A percentile compares a stretch with the other conserved stretches of the same genome.
Evolutionary conservation across 2,113 vertebrate species (phyloP).

Genomic region (Nothoprocta perdicaria): DNA sequence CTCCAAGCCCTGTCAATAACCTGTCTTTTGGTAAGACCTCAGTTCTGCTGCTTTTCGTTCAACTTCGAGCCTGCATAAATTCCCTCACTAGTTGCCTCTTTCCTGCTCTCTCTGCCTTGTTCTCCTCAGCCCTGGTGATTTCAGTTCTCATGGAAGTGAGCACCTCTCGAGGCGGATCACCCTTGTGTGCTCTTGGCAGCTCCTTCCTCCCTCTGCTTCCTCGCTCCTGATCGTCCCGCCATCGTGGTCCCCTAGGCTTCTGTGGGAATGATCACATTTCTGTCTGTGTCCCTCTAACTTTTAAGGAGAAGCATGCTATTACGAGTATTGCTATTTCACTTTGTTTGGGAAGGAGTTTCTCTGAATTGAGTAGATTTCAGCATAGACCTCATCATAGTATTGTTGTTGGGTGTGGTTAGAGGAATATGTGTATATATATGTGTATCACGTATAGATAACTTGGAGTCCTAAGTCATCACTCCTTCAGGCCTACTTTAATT

Average conservation of each 20-base stretch:
- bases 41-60: not conserved
- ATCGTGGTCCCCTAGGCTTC: rapidly evolving
- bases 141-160: not conserved
- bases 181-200: not conserved
- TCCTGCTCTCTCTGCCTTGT: not conserved
- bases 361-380: not conserved
- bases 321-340: not conserved
- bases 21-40: not conserved
- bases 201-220: not conserved
- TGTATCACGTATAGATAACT: not conserved
- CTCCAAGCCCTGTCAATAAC: not conserved
- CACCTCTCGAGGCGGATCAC: not conserved
- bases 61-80: not conserved
- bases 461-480: not conserved
- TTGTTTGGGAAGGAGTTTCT: not conserved
- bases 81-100: rapidly evolving
- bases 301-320: rapidly evolving
- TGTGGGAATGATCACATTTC: not conserved
- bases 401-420: not conserved
- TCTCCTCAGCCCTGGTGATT: not conserved
- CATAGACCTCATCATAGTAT: rapidly evolving
- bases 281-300: not conserved
- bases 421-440: not conserved
- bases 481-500: not conserved
- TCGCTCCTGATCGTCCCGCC: not conserved